These are phyloP conservation scores for Euphydryas editha DNA, from an alignment of 2,888 invertebrate species.

Conservation along the genomic window DNA sequence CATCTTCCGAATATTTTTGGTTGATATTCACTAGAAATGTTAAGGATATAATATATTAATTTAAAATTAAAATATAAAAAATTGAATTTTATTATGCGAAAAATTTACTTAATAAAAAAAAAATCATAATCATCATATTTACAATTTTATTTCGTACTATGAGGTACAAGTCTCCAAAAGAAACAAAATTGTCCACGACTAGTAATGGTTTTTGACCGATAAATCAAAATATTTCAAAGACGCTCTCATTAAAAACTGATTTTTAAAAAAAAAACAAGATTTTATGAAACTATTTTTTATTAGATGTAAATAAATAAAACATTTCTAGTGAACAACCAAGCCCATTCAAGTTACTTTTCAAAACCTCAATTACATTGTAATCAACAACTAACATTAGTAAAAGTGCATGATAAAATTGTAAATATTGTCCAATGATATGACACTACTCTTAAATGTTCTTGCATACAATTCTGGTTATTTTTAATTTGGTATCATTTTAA, in stretches of 20 bases:
- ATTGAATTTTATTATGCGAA: not conserved
- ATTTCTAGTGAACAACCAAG: not conserved
- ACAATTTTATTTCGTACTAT: not conserved
- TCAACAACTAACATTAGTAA: slow-evolving; percentile 43
- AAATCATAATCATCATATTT: too few species aligned
- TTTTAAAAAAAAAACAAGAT: too few species aligned
- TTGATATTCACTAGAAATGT: slow-evolving; percentile 3
- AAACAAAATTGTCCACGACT: not conserved
- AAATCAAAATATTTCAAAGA: not conserved
- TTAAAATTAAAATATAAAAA: not conserved
- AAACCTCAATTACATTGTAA: slow-evolving; percentile 20
- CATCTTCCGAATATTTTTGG: slow-evolving; percentile 12
- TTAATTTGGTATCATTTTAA: slow-evolving; percentile 3
- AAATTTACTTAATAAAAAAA: not conserved
- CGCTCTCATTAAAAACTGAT: too few species aligned
- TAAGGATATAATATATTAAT: too few species aligned
- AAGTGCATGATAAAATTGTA: slow-evolving; percentile 22
- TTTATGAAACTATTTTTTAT: not conserved
- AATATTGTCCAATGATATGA: slow-evolving; percentile 39
- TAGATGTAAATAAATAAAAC: not conserved
- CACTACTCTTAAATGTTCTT: slow-evolving; percentile 27
- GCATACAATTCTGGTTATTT: not conserved
- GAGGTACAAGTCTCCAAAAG: too few species aligned
- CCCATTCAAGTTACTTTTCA: not conserved
- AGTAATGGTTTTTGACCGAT: not conserved